Evolutionary conservation across 2,888 invertebrate genomes (phyloP).

Genomic region (Cecidostiba fungosa): DNA sequence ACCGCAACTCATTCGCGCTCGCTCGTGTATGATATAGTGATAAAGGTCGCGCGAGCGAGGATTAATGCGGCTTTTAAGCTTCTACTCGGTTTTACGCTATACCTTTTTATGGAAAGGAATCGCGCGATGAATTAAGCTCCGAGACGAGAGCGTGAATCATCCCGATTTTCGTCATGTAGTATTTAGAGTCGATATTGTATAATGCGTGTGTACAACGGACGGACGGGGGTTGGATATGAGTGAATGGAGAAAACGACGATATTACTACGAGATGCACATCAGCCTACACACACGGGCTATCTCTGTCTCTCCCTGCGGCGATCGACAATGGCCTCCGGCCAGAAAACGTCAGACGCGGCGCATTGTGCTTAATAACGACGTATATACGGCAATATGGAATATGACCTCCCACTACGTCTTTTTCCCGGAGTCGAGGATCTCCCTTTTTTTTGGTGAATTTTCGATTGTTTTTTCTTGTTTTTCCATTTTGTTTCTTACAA

Average conservation of each 20-base stretch:
- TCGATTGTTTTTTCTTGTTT: not conserved
- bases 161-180: not conserved
- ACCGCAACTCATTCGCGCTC: not conserved
- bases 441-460: not conserved
- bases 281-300: constrained; percentile 12
- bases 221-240: not conserved
- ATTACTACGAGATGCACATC: constrained; percentile 4
- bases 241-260: constrained; percentile 13
- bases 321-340: constrained; percentile 76
- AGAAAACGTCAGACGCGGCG: constrained; percentile 74
- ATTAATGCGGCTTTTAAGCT: constrained; percentile 9
- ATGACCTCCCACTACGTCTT: constrained; percentile 1
- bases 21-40: not conserved
- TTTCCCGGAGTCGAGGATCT: not conserved
- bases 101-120: not conserved
- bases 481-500: too few relatives aligned
- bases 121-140: not conserved
- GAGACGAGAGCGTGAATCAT: not conserved
- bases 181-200: not conserved
- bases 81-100: not conserved
- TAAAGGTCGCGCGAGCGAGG: not conserved
- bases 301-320: constrained; percentile 67
- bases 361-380: constrained; percentile 72
- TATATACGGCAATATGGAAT: constrained; percentile 42
- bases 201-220: not conserved